These are phyloP conservation scores for Oreocharis arfaki DNA, from an alignment of 2,113 vertebrate genomes.

Conservation along the genomic window DNA sequence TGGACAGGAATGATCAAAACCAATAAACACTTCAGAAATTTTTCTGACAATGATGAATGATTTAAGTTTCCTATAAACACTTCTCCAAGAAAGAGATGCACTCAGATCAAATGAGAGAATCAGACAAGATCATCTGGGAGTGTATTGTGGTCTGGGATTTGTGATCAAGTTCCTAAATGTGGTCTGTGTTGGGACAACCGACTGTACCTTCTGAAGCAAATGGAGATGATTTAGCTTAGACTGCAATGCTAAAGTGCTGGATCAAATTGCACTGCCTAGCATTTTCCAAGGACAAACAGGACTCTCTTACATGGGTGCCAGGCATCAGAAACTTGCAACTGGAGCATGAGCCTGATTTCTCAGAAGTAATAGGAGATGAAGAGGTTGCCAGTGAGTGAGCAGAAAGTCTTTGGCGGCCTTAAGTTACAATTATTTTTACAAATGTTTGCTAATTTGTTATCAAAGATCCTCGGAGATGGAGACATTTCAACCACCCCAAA, in stretches of 20 bases:
- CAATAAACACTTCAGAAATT: not conserved
- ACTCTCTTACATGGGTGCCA: not conserved
- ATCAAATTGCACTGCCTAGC: not conserved
- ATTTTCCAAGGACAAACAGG: not conserved
- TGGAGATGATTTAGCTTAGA: not conserved
- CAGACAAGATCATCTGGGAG: fast-evolving
- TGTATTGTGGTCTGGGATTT: not conserved
- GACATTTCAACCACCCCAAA: not conserved
- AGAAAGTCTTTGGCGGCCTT: not conserved
- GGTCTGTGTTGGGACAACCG: fast-evolving
- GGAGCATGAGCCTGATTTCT: not conserved
- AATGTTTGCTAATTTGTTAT: not conserved
- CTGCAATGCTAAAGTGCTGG: not conserved
- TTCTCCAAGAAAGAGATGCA: not conserved
- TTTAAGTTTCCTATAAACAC: not conserved
- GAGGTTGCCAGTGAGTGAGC: not conserved
- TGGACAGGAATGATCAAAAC: not conserved
- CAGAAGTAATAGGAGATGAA: not conserved
- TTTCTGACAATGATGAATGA: not conserved
- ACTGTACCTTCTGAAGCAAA: not conserved
- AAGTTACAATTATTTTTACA: not conserved
- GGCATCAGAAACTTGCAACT: not conserved
- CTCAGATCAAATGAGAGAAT: not conserved
- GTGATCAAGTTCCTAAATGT: not conserved
- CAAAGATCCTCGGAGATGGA: not conserved